These are phyloP conservation scores for Penaeus chinensis DNA, from an alignment of 1,140 invertebrate genomes.

Conservation along the genomic window DNA sequence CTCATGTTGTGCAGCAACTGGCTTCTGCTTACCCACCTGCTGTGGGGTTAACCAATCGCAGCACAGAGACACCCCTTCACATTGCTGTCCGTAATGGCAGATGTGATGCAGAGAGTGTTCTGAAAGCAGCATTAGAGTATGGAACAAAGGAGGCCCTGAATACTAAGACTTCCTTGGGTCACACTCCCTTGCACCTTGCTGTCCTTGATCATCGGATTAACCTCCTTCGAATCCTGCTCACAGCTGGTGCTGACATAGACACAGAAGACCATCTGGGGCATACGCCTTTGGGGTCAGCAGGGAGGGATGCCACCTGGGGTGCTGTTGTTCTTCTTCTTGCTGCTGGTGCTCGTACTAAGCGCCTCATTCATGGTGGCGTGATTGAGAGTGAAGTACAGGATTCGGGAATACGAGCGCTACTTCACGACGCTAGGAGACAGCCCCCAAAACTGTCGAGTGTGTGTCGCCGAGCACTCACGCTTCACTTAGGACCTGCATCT, in stretches of 20 bases:
- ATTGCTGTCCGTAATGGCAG: conserved; percentile 58
- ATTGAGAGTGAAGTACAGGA: conserved; percentile 43
- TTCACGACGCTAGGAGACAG: conserved; percentile 45
- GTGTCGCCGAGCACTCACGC: conserved; percentile 38
- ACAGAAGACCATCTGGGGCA: conserved; percentile 63
- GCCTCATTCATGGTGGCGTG: conserved; percentile 45
- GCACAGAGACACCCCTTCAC: conserved; percentile 62
- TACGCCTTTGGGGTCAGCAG: conserved; percentile 63
- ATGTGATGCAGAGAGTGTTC: conserved; percentile 44
- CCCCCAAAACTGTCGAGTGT: conserved; percentile 44
- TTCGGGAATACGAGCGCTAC: conserved; percentile 36
- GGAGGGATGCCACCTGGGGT: conserved; percentile 60
- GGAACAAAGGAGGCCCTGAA: conserved; percentile 53
- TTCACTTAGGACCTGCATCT: conserved; percentile 29
- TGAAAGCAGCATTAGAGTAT: conserved; percentile 46
- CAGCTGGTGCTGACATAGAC: conserved; percentile 62
- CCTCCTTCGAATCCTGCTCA: conserved; percentile 55
- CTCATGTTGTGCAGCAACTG: conserved; percentile 39
- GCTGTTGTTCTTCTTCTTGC: conserved; percentile 61
- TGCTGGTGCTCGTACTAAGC: conserved; percentile 59
- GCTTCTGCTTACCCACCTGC: conserved; percentile 35
- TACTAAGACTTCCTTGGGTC: conserved; percentile 56
- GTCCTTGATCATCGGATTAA: conserved; percentile 60
- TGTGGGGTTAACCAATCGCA: conserved; percentile 54
- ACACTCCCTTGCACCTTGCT: conserved; percentile 65